Base-by-base conservation (phyloP, 1,140 invertebrate genomes). In the Arctopsyche grandis region DNA sequence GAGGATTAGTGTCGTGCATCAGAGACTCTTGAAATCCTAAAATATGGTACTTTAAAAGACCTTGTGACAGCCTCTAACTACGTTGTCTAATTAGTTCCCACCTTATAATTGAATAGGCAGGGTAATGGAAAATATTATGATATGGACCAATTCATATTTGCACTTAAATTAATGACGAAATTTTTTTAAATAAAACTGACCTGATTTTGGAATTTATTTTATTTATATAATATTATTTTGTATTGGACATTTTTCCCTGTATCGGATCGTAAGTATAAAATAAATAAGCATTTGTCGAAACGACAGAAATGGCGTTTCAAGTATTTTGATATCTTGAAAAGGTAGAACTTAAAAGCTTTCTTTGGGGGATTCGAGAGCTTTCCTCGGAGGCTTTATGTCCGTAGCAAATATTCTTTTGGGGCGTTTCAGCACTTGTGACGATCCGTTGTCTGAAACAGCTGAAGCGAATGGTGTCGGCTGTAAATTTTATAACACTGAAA, bases 71-170 rank as follows among this genome's bases (percentile, higher is more conserved):
- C 76, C 76, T 52, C 56, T 22, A 12, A 78, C 46, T 29, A n/a
- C 69, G 66, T n/a, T 29, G 26, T 78, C 66, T 78, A 78, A 78
- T 78, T 78, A 78, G 43, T 60, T 58, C 29, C 9, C 66, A 66
- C 52, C 24, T n/a, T 22, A 10, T n/a, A n/a, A n/a, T 19, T 16
- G 19, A 60, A 60, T 0, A 19, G 16, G 1, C 29, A 38, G 29
- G 29, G 29, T 38, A 38, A 38, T 38, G 29, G 1, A 7, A 38
- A 38, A 38, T 38, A 7, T 7, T 7, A 7, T 38, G 29, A 38
- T 38, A 38, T 38, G 29, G 7, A 38, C 29, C 3, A 4, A 38
- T 7, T 38, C 1, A 38, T 38, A 7, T 4, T 38, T 4, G 29
- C 29, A 38, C 29, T 38, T 7, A 38, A 4, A 38, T 7, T 38